Conservation (phyloP, 2,113 vertebrate species). For the Sardina pilchardus region DNA sequence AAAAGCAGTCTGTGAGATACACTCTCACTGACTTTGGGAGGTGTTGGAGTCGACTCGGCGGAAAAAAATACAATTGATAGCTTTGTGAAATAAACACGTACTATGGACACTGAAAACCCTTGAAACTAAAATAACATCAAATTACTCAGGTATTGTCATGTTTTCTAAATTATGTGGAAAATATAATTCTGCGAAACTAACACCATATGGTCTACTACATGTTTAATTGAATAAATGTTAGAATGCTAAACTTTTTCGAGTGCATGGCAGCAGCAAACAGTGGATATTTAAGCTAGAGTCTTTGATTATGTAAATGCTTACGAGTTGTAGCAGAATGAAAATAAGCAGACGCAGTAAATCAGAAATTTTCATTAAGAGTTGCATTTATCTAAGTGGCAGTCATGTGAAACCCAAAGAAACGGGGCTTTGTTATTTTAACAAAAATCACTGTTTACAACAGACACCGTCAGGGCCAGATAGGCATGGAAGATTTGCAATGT, state of each 20-base stretch:
- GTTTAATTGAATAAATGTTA: constrained; percentile 8
- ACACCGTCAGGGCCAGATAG: not conserved
- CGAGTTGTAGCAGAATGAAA: not conserved
- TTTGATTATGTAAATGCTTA: not conserved
- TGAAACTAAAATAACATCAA: not conserved
- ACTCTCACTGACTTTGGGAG: not conserved
- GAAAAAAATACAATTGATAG: not conserved
- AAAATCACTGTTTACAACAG: not conserved
- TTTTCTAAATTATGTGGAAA: not conserved
- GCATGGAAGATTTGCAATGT: not conserved
- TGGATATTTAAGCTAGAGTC: not conserved
- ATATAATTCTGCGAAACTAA: not conserved
- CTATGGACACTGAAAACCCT: not conserved
- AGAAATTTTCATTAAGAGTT: constrained; percentile 10
- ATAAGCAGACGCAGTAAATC: not conserved
- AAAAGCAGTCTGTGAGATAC: not conserved
- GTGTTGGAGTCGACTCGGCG: not conserved
- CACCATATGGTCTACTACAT: not conserved
- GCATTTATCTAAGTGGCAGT: not conserved
- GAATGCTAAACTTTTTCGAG: not conserved
- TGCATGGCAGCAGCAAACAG: not conserved
- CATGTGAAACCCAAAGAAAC: not conserved
- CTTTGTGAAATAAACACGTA: not conserved
- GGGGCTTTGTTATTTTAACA: not conserved
- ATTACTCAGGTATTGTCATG: not conserved